phyloP scores from a whole-genome alignment of 2,113 vertebrate species.

The Psilopogon haemacephalus region DNA sequence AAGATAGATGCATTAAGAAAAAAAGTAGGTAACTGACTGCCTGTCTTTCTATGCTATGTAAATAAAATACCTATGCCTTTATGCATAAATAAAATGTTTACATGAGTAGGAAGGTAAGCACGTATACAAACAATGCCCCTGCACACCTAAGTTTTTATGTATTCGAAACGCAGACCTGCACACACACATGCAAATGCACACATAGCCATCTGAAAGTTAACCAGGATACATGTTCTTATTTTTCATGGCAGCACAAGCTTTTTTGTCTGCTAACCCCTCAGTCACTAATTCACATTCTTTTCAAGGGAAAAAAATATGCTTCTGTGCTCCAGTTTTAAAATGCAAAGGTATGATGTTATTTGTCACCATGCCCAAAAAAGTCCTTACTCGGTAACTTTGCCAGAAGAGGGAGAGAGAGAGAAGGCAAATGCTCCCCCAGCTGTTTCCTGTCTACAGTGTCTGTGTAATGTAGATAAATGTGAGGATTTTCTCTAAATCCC shows the following conservation, averaged over 20 bases:
- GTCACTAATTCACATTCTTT: conserved; percentile 80
- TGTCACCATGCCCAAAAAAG: conserved; percentile 97
- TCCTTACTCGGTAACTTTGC: conserved; percentile 99
- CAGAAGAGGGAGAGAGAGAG: conserved; percentile 92
- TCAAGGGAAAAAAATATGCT: conserved; percentile 76
- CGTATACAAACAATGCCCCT: background rate
- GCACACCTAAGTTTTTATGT: background rate
- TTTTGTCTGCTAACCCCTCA: conserved; percentile 68
- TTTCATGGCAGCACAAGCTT: conserved; percentile 60
- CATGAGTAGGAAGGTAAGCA: background rate
- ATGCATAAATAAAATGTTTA: background rate
- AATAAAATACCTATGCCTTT: background rate
- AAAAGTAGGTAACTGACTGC: background rate
- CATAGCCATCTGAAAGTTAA: conserved; percentile 61
- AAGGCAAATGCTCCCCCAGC: conserved; percentile 97
- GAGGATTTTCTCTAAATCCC: conserved; percentile 99
- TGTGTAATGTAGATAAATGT: conserved; percentile 99
- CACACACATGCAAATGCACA: background rate
- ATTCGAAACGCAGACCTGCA: background rate
- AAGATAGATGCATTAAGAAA: background rate
- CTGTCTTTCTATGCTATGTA: background rate
- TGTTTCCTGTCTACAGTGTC: conserved; percentile 99
- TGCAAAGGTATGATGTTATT: conserved; percentile 97
- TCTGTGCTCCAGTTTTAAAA: conserved; percentile 84
- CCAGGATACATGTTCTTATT: conserved; percentile 54